phyloP scores from a whole-genome alignment of 2,888 invertebrate species.

The Zygothrica quintamaculata region DNA sequence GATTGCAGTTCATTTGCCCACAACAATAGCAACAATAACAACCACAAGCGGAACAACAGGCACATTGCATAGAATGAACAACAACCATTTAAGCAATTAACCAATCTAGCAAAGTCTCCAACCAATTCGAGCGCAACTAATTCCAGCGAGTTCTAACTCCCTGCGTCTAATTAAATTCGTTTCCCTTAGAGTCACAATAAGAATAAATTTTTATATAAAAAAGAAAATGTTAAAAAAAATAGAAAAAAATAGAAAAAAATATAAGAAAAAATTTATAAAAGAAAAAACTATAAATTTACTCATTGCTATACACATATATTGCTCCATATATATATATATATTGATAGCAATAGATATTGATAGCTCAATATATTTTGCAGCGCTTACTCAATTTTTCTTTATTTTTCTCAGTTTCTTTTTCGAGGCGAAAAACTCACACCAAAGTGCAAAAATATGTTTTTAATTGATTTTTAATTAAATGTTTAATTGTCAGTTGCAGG shows the following conservation, averaged over 20 bases:
- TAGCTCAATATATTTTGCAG: not conserved
- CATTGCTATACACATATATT: too few relatives aligned
- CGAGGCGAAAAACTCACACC: conserved; percentile 24
- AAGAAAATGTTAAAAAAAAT: too few relatives aligned
- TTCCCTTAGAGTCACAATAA: too few relatives aligned
- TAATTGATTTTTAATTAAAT: conserved; percentile 77
- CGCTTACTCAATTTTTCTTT: not conserved
- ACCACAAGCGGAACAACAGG: too few relatives aligned
- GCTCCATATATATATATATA: conserved; percentile 12
- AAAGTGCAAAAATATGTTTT: conserved; percentile 64
- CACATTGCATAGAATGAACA: too few relatives aligned
- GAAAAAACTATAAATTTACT: not conserved
- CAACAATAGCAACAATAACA: too few relatives aligned
- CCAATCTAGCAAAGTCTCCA: conserved; percentile 6
- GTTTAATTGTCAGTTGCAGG: conserved; percentile 75
- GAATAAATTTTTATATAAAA: not conserved
- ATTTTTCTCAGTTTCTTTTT: conserved; percentile 1
- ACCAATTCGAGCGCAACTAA: conserved; percentile 40
- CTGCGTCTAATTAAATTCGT: too few relatives aligned
- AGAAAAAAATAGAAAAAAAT: too few relatives aligned
- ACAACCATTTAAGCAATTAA: not conserved
- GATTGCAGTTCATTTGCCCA: conserved; percentile 58
- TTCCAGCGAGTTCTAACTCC: too few relatives aligned
- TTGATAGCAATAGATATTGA: conserved; percentile 2
- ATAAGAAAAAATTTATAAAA: not conserved